Base-by-base conservation (phyloP, 2,888 invertebrate genomes). In the Graphium colonna region DNA sequence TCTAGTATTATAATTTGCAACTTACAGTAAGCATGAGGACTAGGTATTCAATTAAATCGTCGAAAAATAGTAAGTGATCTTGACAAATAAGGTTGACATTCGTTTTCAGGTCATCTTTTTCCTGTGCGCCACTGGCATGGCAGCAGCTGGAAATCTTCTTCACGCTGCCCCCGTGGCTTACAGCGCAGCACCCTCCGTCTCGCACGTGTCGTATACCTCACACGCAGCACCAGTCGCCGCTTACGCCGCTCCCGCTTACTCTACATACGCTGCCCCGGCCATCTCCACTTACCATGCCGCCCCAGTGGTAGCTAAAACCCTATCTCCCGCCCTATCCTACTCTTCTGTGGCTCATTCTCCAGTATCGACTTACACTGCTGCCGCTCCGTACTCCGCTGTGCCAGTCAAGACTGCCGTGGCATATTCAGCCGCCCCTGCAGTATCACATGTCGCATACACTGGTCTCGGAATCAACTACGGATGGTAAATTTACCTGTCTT, bases 71-170 rank as follows among this genome's bases (percentile, higher is more conserved):
- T 48, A 15, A 36, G 18, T 39, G 15, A 41, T 31, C 18, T 16
- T 48, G 21, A n/a, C n/a, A n/a, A n/a, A n/a, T n/a, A n/a, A n/a
- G n/a, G n/a, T n/a, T 41, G 44, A 31, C 51, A 56, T 18, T 31
- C 15, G 33, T 50, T 79, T 83, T 42, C 72, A 86, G 92, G 75
- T 92, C 63, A 78, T 93, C 71, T 77, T 92, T 58, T 79, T 93
- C 66, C 90, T 90, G 67, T 90, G 92, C 70, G 80, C 90, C 63
- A 78, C 93, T 82, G 91, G 92, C 60, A 81, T 90, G 48, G 92
- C 89, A 70, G 90, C 82, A 67, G 92, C 92, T 60, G 91, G 93
- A 59, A 75, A 89, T 60, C 74, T 92, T 57, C 69, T 77, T 43
- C 85, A 81, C 92, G 57, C 91, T 90, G 69, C 90, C 90, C 60